These are phyloP conservation scores for Cremastinae sp. DNA, from an alignment of 2,888 invertebrate genomes.

Conservation along the genomic window DNA sequence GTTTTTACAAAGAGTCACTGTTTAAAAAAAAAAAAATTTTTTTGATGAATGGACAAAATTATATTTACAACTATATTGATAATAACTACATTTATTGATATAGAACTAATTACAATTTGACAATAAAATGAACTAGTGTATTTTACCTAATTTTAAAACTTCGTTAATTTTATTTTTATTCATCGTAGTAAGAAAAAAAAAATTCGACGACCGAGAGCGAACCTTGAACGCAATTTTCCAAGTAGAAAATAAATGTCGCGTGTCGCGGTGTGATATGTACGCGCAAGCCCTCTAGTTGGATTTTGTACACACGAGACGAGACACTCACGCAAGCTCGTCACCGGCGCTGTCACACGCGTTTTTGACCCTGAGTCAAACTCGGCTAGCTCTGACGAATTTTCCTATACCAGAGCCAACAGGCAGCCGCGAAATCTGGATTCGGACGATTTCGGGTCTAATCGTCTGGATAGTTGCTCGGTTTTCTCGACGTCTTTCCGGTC, in stretches of 20 bases:
- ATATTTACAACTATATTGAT: no score
- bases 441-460: slow-evolving; percentile 68
- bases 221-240: slow-evolving; percentile 47
- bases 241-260: background rate
- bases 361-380: slow-evolving; percentile 43
- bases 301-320: background rate
- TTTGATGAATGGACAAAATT: no score
- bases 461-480: slow-evolving; percentile 61
- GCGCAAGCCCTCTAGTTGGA: background rate
- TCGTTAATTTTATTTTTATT: no score
- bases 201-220: slow-evolving; percentile 14
- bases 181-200: no score
- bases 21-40: no score
- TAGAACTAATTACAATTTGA: no score
- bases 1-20: no score
- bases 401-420: slow-evolving; percentile 45
- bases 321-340: slow-evolving; percentile 43
- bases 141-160: no score
- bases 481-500: slow-evolving; percentile 35
- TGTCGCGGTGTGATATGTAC: background rate
- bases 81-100: no score
- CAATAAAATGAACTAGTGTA: no score
- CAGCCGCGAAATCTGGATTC: slow-evolving; percentile 49
- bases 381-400: slow-evolving; percentile 47
- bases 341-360: slow-evolving; percentile 24